Evolutionary conservation across 2,797 vertebrate genomes (phyloP).

Genomic region (Aplochiton taeniatus): DNA sequence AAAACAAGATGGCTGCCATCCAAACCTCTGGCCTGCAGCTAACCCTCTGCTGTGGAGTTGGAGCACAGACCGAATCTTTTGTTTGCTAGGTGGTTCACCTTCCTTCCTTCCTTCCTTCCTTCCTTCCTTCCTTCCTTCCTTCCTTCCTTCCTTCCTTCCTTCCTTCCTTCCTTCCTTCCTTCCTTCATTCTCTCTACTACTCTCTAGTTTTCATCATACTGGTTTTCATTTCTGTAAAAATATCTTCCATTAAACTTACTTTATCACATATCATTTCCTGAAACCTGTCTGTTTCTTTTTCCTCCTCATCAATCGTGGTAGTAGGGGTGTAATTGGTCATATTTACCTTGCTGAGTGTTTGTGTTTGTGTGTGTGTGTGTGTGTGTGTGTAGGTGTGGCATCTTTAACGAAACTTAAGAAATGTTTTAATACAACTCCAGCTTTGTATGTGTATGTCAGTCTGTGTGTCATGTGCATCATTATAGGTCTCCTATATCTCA

Average conservation of each 20-base stretch:
- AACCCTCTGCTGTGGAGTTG: too few relatives aligned
- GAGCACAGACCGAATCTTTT: not conserved
- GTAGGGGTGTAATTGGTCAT: too few relatives aligned
- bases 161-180: not conserved
- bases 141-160: not conserved
- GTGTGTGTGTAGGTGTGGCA: too few relatives aligned
- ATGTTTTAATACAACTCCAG: too few relatives aligned
- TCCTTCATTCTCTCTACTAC: not conserved
- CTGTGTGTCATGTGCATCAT: too few relatives aligned
- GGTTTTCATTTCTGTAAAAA: not conserved
- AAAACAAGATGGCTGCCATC: too few relatives aligned
- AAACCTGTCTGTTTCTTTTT: conserved; percentile 7
- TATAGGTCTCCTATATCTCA: too few relatives aligned
- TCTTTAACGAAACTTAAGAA: too few relatives aligned
- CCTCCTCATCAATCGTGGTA: conserved; percentile 3
- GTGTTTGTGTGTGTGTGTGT: too few relatives aligned
- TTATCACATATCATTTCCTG: not conserved
- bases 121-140: not conserved
- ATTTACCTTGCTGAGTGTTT: too few relatives aligned
- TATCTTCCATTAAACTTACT: not conserved
- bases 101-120: conserved; percentile 1
- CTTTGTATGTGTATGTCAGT: too few relatives aligned
- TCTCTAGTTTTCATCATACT: not conserved
- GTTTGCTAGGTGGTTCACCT: too few relatives aligned
- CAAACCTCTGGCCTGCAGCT: not conserved